Evolutionary conservation across 2,113 vertebrate species (phyloP).

Genomic region (Sapayoa aenigma): DNA sequence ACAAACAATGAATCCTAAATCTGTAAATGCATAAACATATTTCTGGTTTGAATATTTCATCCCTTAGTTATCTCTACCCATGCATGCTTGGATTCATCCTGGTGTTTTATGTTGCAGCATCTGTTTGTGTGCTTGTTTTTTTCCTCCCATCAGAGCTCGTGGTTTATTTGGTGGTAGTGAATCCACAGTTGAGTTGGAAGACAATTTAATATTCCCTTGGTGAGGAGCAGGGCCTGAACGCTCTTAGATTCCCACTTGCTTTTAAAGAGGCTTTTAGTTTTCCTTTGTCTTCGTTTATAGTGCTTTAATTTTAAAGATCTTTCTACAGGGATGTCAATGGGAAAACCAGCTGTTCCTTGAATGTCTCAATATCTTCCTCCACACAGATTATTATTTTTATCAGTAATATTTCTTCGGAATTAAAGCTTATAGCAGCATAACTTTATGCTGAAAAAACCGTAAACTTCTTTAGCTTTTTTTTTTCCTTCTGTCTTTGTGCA

Average conservation of each 20-base stretch:
- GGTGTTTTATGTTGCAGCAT: conserved; percentile 1
- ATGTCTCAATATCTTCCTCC: background rate
- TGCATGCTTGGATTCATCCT: conserved; percentile 12
- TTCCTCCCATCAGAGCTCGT: background rate
- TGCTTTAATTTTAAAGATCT: background rate
- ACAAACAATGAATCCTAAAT: conserved; percentile 63
- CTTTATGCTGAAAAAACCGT: background rate
- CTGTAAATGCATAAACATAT: conserved; percentile 60
- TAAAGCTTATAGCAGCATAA: background rate
- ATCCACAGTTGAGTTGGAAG: background rate
- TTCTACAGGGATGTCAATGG: background rate
- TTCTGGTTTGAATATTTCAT: conserved; percentile 9
- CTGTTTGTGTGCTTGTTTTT: background rate
- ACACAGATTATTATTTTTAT: background rate
- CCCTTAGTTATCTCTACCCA: background rate
- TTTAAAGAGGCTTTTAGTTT: background rate
- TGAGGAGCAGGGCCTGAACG: background rate
- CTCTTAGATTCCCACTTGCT: background rate
- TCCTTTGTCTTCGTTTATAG: background rate
- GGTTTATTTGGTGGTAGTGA: background rate
- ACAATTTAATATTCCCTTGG: background rate
- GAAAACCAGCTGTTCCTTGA: background rate
- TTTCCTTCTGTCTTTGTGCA: background rate
- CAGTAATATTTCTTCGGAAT: background rate
- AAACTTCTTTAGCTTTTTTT: background rate